Evolutionary conservation across 2,888 invertebrate genomes (phyloP).

Genomic region (Salpingus planirostris): DNA sequence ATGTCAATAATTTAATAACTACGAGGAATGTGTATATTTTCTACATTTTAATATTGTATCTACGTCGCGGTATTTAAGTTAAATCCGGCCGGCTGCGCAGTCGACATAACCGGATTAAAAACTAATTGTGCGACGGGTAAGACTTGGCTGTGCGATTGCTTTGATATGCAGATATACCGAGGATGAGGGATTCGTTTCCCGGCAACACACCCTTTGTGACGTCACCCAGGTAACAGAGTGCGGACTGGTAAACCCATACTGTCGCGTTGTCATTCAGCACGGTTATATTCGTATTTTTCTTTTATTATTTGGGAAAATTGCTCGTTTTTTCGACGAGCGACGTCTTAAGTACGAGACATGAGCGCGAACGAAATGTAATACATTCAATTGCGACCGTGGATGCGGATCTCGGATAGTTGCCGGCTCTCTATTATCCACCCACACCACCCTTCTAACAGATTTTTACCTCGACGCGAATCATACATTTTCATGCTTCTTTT

Average conservation of each 20-base stretch:
- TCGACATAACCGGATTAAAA: constrained; percentile 21
- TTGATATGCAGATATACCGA: constrained; percentile 35
- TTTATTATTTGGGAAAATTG: too few relatives aligned
- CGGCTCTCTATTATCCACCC: too few relatives aligned
- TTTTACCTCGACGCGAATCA: too few relatives aligned
- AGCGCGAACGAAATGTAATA: too few relatives aligned
- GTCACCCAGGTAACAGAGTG: constrained; percentile 39
- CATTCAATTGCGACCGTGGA: too few relatives aligned
- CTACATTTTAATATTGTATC: constrained; percentile 36
- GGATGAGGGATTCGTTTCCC: constrained; percentile 37
- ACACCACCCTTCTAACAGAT: too few relatives aligned
- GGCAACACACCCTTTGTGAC: constrained; percentile 41
- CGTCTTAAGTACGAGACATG: too few relatives aligned
- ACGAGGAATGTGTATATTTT: constrained; percentile 32
- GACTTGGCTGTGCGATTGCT: constrained; percentile 33
- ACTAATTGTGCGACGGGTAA: constrained; percentile 25
- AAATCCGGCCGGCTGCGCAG: constrained; percentile 18
- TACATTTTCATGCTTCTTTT: too few relatives aligned
- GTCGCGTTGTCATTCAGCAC: constrained; percentile 11
- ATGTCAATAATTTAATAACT: constrained; percentile 40
- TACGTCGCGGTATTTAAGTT: constrained; percentile 29
- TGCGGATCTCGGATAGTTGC: too few relatives aligned
- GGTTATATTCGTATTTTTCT: too few relatives aligned
- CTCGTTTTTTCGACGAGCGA: too few relatives aligned
- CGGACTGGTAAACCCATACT: constrained; percentile 14